Conservation (phyloP, 2,888 invertebrate species). For the Lasioglossum malachurum region DNA sequence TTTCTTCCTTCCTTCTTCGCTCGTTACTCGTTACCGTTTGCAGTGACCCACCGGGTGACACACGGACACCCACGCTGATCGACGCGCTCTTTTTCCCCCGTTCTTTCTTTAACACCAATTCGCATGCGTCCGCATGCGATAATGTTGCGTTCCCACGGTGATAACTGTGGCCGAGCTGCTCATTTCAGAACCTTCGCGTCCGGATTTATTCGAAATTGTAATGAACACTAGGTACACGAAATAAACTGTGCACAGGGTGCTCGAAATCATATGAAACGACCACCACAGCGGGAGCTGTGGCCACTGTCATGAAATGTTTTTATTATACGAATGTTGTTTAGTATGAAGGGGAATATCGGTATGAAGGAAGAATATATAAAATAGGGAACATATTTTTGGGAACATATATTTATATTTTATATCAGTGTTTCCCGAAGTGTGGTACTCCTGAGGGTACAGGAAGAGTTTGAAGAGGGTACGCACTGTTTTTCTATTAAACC, state of each 20-base stretch:
- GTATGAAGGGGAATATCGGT: background rate
- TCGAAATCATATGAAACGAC: too few species aligned
- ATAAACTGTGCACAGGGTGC: background rate
- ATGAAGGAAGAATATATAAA: too few species aligned
- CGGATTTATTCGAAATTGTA: background rate
- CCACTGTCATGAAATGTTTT: background rate
- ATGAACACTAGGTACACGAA: background rate
- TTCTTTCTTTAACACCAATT: constrained; percentile 56
- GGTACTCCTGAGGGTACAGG: too few species aligned
- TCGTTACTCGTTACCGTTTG: constrained; percentile 15
- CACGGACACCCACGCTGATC: background rate
- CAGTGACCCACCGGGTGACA: constrained; percentile 1
- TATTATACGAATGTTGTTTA: background rate
- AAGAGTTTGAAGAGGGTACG: too few species aligned
- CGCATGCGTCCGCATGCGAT: constrained; percentile 50
- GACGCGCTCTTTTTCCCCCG: constrained; percentile 10
- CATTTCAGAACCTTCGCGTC: background rate
- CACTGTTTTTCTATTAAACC: too few species aligned
- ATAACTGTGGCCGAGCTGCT: constrained; percentile 41
- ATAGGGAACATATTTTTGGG: too few species aligned
- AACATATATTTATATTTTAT: too few species aligned
- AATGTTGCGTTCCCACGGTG: constrained; percentile 56
- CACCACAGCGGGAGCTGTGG: too few species aligned
- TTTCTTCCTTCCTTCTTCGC: constrained; percentile 64
- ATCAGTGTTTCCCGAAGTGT: too few species aligned